Evolutionary conservation across 2,888 invertebrate genomes (phyloP), one percentile per base, ranked within the genome.

Genomic region (Antitype chi): DNA sequence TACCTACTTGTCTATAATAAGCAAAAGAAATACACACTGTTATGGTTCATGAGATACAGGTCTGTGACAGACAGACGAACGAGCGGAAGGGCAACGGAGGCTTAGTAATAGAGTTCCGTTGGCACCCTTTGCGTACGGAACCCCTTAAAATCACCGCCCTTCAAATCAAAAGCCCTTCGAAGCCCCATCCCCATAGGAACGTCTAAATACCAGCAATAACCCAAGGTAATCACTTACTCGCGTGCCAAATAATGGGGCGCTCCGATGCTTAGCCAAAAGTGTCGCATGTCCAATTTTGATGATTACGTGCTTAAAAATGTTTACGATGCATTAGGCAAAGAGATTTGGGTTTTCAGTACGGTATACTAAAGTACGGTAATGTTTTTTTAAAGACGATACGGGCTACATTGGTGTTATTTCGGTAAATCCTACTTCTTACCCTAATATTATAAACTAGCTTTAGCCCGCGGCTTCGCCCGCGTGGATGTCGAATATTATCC

Each of bases 201-300:
- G 38, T 47, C 25, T 74, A 28, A 68, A 71, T 66, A 38, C 32
- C 55, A 63, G 11, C 57, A 53, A 69, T 81, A 80, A 78, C 25
- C 23, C 23, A 23, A 70, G 57, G 57, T 83, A 87, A 87, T 87
- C 64, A 73, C 81, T 72, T 73, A 69, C n/a, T 86, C 25, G 84
- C 88, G 86, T 87, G 86, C 32, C 49, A 20, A 52, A 47, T 38
- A 77, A 76, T 82, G 60, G 55, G 64, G 68, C 38, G 32, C 47
- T 68, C 69, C 57, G 23, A 32, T 57, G 49, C 52, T 78, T 64
- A 62, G 38, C 25, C 11, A 23, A 73, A 71, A 74, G 60, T 72
- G 76, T 85, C 73, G 71, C 74, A 72, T 81, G 78, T 60, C 74
- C 75, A 76, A 83, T 85, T 84, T 77, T 52, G 47, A 53, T 57